Evolutionary conservation across 2,888 invertebrate species (phyloP).

Genomic region (Pristionchus japonicus): DNA sequence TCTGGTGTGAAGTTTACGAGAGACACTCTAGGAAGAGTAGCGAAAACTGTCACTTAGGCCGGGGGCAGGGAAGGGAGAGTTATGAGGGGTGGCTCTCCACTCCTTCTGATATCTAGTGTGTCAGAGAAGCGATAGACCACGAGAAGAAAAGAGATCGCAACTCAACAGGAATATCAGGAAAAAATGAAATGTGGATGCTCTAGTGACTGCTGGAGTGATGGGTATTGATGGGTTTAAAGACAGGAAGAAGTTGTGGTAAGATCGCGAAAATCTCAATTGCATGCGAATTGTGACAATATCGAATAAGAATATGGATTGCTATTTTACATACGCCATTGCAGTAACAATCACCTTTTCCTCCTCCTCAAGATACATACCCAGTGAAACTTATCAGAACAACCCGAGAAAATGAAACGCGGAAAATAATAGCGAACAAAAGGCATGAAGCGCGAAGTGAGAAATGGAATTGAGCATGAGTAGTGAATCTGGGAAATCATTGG

Average conservation of each 20-base stretch:
- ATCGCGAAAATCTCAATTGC: neutral
- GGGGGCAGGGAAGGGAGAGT: neutral
- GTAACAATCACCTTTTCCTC: neutral
- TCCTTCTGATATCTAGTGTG: neutral
- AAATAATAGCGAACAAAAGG: neutral
- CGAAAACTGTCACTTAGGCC: conserved; percentile 36
- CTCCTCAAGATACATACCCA: neutral
- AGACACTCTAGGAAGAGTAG: neutral
- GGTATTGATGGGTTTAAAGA: neutral
- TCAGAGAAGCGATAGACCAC: neutral
- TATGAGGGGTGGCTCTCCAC: neutral
- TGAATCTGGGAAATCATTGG: neutral
- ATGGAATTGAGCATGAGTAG: neutral
- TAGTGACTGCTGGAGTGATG: neutral
- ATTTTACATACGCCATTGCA: neutral
- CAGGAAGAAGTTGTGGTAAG: neutral
- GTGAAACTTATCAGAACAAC: neutral
- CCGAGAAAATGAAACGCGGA: neutral
- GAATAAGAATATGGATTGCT: neutral
- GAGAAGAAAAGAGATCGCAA: neutral
- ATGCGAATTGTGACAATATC: neutral
- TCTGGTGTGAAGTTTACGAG: neutral
- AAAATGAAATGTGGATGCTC: conserved; percentile 17
- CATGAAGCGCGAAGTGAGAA: neutral
- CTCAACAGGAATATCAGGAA: neutral